Base-by-base conservation (phyloP, 30 jellyfish, hydroid and myxozoan genomes). In the Turritopsis rubra region DNA sequence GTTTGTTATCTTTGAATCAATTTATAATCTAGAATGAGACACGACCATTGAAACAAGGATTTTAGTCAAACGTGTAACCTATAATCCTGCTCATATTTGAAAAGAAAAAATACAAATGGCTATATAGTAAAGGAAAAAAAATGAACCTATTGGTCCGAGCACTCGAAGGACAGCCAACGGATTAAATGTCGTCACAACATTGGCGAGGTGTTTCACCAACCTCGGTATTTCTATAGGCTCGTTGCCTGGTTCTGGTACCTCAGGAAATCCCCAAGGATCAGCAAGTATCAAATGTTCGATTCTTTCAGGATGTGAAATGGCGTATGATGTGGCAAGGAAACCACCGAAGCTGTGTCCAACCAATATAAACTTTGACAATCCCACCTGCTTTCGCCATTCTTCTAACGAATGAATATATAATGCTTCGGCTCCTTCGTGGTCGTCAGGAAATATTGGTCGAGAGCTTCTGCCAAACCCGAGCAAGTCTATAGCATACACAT, bases 271-370 rank as follows among this genome's bases (percentile, higher is more conserved):
- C 99, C 99, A 93, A 1, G 99, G 99, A 72, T 93, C 99, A 0
- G 83, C 95, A 5, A 93, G 65, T 9, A 93, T 76, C 23, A 93
- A 79, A 83, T 93, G 99, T 19, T 68, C 41, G 52, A 89, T 94
- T 28, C 92, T 23, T 13, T 88, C 96, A 1, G 99, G 99, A 81
- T 88, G 85, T 79, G 81, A 78, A 28, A 89, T 75, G 20, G 99
- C 87, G 79, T 93, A 93, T 8, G 88, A 65, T 23, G 95, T 53
- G 25, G 97, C 93, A 71, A 93, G 76, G 71, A 88, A 93, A 54
- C 99, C 99, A n/a, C 99, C 95, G 75, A 93, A 93, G 28, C 99
- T 95, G 80, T 93, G 99, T 21, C 99, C 99, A 5, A 83, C 95
- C 16, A 93, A 28, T 8, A 88, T 80, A 21, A 93, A 80, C 8